A percentile compares a stretch with the other conserved stretches of the same genome.
These are phyloP conservation scores for Eupithecia dodoneata DNA, from an alignment of 2,888 invertebrate genomes.

Conservation along the genomic window DNA sequence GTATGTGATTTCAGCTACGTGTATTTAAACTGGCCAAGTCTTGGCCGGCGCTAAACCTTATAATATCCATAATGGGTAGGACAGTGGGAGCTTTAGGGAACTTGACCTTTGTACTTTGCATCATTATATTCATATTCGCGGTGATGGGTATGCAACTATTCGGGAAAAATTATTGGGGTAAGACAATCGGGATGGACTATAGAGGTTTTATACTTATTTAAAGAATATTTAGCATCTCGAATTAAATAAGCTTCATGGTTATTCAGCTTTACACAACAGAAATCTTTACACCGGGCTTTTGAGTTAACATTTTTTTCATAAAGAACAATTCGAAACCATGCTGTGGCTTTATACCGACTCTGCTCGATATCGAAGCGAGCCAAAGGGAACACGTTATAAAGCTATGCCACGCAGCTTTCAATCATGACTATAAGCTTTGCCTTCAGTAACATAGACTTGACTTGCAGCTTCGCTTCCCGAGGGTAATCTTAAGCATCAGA, in stretches of 20 bases:
- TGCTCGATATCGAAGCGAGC: slow-evolving; percentile 62
- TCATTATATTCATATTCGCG: slow-evolving; percentile 98
- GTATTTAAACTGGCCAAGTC: slow-evolving; percentile 98
- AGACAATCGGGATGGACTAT: slow-evolving; percentile 94
- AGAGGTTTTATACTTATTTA: slow-evolving; percentile 84
- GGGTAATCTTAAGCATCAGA: slow-evolving; percentile 77
- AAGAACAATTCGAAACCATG: slow-evolving; percentile 66
- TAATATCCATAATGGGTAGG: slow-evolving; percentile 97
- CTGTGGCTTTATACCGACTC: slow-evolving; percentile 79
- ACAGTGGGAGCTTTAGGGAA: slow-evolving; percentile 98
- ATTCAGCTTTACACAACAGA: slow-evolving; percentile 82
- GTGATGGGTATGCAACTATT: slow-evolving; percentile 99
- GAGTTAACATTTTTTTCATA: slow-evolving; percentile 78
- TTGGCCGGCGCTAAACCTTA: slow-evolving; percentile 97
- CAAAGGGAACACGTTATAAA: slow-evolving; percentile 74
- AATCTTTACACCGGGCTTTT: slow-evolving; percentile 80
- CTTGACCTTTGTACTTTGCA: slow-evolving; percentile 96
- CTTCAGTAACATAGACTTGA: slow-evolving; percentile 81
- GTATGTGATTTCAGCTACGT: slow-evolving; percentile 89
- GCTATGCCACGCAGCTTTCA: slow-evolving; percentile 82
- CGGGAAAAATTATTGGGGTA: slow-evolving; percentile 96
- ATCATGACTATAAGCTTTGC: slow-evolving; percentile 82
- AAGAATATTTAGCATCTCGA: slow-evolving; percentile 81
- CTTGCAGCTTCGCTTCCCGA: slow-evolving; percentile 82
- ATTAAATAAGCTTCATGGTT: slow-evolving; percentile 78